Evolutionary conservation across 2,113 vertebrate species (phyloP), one percentile per base, ranked within the genome.

Genomic region (Carassius auratus): DNA sequence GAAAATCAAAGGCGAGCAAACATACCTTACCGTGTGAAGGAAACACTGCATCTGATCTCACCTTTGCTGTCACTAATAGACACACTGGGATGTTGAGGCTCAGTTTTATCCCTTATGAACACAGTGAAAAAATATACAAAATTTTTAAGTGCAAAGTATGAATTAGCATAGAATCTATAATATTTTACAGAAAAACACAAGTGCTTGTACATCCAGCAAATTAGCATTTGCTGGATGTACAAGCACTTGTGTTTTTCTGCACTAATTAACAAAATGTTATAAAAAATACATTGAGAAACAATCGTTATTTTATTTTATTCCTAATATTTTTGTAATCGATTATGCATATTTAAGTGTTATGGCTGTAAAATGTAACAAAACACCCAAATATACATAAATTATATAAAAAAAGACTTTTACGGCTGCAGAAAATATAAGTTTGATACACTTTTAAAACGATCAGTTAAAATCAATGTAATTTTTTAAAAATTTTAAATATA

Each of bases 1-100:
- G 69, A 59, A 81, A 91, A 75, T n/a, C 81, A 88, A 76, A 5
- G 4, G 5, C 3, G 33, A 82, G 33, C 1, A 85, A 88, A 85
- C 52, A 87, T 0, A 3, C 3, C 26, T 52, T 38, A 59, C 57
- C 77, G 45, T 83, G 62, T 61, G 36, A 42, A 59, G 80, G 50
- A 85, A 52, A 86, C 76, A 17, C 23, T 17, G 52, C 55, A n/a
- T 17, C 3, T 71, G 87, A 55, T 75, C 52, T 59, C 82, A 19
- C 86, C 69, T 78, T 5, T 84, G 19, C 48, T 84, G 42, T 59
- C 15, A 52, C 23, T 76, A 45, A 73, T 23, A 33, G 45, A 71
- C 23, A 62, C 30, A 81, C 86, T 6, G 45, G 6, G 50, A 85
- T 38, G 38, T 57, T 74, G 50, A 55, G 77, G 85, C n/a, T 52